Percentiles rank a stretch among this genome's conserved stretches.
Evolutionary conservation across 2,113 vertebrate species (phyloP).

Genomic region (Charina bottae): DNA sequence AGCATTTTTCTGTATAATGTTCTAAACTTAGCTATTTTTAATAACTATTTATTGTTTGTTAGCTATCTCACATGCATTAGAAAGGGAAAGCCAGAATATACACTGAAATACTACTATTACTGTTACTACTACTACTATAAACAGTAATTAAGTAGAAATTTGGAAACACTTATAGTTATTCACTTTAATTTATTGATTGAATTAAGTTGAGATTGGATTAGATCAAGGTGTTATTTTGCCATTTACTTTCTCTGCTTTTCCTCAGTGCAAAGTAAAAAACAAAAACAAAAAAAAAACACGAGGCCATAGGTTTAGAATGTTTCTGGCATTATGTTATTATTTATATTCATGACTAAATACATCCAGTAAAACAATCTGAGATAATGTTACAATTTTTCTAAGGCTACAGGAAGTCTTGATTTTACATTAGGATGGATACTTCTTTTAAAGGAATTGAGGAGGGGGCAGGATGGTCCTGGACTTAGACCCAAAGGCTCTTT

Average conservation of each 20-base stretch:
- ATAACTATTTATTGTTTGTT: no score
- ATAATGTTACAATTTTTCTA: not conserved
- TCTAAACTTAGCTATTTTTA: not conserved
- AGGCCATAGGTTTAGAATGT: not conserved
- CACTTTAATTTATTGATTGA: no score
- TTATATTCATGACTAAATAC: not conserved
- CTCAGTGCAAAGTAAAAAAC: not conserved
- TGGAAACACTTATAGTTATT: no score
- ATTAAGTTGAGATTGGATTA: not conserved
- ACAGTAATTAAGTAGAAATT: no score
- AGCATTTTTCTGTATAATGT: not conserved
- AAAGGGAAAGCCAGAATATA: no score
- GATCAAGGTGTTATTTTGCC: not conserved
- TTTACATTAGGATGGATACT: not conserved
- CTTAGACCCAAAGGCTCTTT: not conserved
- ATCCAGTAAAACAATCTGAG: not conserved
- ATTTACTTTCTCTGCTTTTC: not conserved
- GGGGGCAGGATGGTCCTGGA: not conserved
- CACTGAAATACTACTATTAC: no score
- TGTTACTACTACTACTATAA: no score
- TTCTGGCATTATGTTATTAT: not conserved
- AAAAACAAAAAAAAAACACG: not conserved
- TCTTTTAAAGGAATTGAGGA: not conserved
- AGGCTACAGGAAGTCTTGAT: not conserved
- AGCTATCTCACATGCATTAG: no score